Evolutionary conservation across 2,797 vertebrate species (phyloP).

Genomic region (Sternotherus odoratus): DNA sequence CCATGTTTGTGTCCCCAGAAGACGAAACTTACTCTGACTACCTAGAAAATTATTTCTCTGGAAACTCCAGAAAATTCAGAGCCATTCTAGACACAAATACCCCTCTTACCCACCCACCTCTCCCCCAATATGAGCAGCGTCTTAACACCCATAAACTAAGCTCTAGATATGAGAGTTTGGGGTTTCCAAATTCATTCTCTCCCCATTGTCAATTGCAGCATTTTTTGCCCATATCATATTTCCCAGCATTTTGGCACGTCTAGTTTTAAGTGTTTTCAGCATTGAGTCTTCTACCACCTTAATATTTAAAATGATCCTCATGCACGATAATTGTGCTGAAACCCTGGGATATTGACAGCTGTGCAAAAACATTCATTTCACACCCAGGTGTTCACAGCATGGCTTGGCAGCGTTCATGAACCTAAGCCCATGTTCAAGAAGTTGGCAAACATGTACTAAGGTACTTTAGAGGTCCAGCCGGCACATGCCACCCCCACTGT

Average conservation of each 20-base stretch:
- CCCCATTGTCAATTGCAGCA: neutral
- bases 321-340: neutral
- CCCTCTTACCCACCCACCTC: no score
- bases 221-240: neutral
- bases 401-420: neutral
- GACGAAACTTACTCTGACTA: neutral
- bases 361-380: neutral
- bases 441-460: neutral
- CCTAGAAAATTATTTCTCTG: neutral
- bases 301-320: neutral
- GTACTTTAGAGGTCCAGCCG: neutral
- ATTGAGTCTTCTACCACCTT: neutral
- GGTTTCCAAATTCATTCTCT: neutral
- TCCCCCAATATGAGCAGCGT: neutral
- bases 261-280: neutral
- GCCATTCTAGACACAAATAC: neutral
- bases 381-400: neutral
- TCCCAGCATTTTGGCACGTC: neutral
- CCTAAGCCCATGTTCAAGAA: neutral
- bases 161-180: neutral
- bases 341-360: neutral
- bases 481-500: neutral
- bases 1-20: neutral
- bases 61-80: neutral
- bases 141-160: neutral